These are phyloP conservation scores for Mixornis gularis DNA, from an alignment of 2,113 vertebrate genomes.

Conservation along the genomic window DNA sequence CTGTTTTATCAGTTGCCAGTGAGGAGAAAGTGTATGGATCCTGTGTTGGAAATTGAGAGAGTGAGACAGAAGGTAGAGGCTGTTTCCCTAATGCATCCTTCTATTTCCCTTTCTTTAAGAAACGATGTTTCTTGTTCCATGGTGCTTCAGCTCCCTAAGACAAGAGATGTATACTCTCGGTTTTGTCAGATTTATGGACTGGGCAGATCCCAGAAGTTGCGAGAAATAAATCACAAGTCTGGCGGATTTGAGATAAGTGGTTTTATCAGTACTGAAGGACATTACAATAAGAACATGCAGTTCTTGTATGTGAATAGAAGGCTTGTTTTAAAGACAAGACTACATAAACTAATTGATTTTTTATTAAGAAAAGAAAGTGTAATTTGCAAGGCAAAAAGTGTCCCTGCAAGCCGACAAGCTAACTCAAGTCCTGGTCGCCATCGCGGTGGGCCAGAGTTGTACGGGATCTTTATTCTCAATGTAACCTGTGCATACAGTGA, in stretches of 20 bases:
- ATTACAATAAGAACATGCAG: constrained; percentile 91
- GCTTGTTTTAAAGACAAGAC: constrained; percentile 87
- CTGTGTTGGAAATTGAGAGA: constrained; percentile 84
- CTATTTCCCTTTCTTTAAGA: constrained; percentile 88
- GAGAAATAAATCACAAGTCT: constrained; percentile 76
- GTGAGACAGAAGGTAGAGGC: constrained; percentile 87
- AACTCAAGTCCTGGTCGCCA: constrained; percentile 72
- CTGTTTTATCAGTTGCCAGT: constrained; percentile 91
- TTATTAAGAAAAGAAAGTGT: constrained; percentile 81
- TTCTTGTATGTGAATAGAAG: constrained; percentile 89
- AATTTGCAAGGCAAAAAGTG: constrained; percentile 73
- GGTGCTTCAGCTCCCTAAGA: constrained; percentile 88
- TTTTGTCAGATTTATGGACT: constrained; percentile 89
- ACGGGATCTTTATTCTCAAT: constrained; percentile 86
- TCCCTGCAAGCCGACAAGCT: constrained; percentile 33
- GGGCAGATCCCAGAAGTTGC: constrained; percentile 81
- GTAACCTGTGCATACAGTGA: constrained; percentile 83
- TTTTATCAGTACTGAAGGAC: constrained; percentile 84
- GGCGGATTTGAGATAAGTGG: constrained; percentile 81
- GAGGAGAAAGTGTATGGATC: constrained; percentile 83
- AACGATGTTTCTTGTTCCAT: constrained; percentile 83
- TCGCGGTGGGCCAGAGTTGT: constrained; percentile 75
- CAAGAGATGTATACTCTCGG: constrained; percentile 80
- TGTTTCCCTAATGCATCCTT: constrained; percentile 86
- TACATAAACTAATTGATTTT: constrained; percentile 89